Percentiles rank a stretch among this genome's conserved stretches.
Evolutionary conservation across 1,140 invertebrate genomes (phyloP).

Genomic region (Meloidogyne floridensis): DNA sequence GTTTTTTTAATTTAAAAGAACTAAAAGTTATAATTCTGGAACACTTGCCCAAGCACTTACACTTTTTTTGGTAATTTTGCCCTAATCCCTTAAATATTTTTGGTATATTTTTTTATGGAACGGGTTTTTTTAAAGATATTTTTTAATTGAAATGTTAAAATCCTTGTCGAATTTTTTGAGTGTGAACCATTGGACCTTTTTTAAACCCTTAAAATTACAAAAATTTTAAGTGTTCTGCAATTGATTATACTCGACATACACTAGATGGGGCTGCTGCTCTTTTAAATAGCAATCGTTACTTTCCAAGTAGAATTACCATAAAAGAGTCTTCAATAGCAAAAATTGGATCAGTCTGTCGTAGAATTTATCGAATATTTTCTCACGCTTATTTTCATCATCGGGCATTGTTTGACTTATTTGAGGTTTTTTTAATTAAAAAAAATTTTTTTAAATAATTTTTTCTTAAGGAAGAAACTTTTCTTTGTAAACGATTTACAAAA

Average conservation of each 20-base stretch:
- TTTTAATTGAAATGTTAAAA: no score
- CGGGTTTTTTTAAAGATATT: no score
- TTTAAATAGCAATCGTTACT: constrained; percentile 99
- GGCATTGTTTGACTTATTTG: constrained; percentile 94
- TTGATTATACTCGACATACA: constrained; percentile 99
- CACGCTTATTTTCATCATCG: constrained; percentile 99
- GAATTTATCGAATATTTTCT: constrained; percentile 98
- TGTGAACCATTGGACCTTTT: neutral
- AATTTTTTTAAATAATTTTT: constrained; percentile 27
- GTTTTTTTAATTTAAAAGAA: no score
- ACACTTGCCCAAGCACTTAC: no score
- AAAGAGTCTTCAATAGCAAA: constrained; percentile 98
- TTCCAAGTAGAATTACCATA: constrained; percentile 97
- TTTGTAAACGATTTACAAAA: constrained; percentile 92
- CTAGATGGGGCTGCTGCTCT: constrained; percentile 96
- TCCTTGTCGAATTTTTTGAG: neutral
- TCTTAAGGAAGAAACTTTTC: constrained; percentile 80
- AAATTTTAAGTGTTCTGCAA: constrained; percentile 81
- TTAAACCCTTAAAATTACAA: constrained; percentile 30
- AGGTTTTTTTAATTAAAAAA: constrained; percentile 74
- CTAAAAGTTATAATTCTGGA: no score
- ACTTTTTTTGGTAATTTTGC: no score
- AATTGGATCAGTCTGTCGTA: constrained; percentile 92
- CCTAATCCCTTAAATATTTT: no score
- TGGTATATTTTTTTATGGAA: no score